Evolutionary conservation across 2,797 vertebrate species (phyloP).

Genomic region (Oryzias dopingdopingensis): DNA sequence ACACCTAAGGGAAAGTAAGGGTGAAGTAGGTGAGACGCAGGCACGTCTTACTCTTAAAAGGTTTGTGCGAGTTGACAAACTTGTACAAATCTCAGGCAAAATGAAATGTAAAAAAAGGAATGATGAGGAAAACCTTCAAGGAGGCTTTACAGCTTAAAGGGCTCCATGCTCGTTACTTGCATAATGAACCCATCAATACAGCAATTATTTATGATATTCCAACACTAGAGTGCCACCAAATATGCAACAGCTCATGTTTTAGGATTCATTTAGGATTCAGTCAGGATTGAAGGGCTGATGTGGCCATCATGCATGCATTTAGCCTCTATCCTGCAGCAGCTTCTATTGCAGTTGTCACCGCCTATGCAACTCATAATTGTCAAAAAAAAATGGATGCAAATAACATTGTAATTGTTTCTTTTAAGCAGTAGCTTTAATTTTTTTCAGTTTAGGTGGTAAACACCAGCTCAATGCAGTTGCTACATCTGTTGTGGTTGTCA

Average conservation of each 20-base stretch:
- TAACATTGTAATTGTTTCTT: not conserved
- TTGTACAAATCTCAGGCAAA: not conserved
- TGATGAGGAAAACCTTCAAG: not conserved
- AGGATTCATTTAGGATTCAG: conserved; percentile 5
- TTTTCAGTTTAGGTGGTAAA: conserved; percentile 10
- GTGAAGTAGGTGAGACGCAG: too few species aligned
- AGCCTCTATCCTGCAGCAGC: conserved; percentile 20
- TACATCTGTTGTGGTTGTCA: conserved; percentile 17
- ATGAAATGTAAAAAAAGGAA: not conserved
- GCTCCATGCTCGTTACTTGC: conserved; percentile 3
- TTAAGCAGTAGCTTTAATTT: not conserved
- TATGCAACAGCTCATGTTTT: conserved; percentile 37
- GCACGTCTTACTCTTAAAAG: too few species aligned
- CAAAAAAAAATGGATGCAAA: not conserved
- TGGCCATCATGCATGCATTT: conserved; percentile 15
- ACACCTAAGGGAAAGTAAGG: too few species aligned
- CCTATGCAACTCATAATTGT: not conserved
- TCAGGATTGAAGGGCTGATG: conserved; percentile 34
- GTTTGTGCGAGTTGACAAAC: too few species aligned
- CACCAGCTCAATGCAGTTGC: not conserved
- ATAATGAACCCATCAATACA: conserved; percentile 35
- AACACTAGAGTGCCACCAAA: conserved; percentile 21
- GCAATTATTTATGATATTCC: conserved; percentile 38
- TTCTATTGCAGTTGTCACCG: conserved; percentile 8
- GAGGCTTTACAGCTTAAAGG: conserved; percentile 7